These are phyloP conservation scores for Catagonus wagneri DNA, from an alignment of 2,113 vertebrate species.

Conservation along the genomic window DNA sequence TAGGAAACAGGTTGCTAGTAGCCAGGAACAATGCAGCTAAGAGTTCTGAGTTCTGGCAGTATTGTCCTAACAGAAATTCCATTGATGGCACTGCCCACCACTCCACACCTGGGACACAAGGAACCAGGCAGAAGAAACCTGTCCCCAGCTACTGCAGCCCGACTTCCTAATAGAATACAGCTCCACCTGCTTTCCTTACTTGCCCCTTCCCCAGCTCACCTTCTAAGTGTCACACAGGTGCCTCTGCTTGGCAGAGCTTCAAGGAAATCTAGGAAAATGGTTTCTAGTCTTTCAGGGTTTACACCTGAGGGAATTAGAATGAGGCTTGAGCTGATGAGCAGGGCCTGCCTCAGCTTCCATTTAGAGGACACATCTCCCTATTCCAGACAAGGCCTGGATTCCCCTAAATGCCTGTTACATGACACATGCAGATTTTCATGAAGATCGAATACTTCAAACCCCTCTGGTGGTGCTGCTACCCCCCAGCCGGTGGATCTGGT, in stretches of 20 bases:
- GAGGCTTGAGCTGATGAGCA: too few species aligned
- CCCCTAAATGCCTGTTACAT: not conserved
- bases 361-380: not conserved
- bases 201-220: not conserved
- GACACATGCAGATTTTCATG: not conserved
- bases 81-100: not conserved
- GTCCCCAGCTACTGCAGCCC: not conserved
- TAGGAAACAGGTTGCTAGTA: not conserved
- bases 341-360: not conserved
- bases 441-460: not conserved
- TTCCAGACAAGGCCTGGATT: not conserved
- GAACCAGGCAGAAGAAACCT: not conserved
- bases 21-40: not conserved
- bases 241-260: not conserved
- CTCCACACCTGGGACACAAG: not conserved
- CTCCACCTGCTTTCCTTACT: not conserved
- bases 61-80: not conserved
- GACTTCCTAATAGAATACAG: not conserved
- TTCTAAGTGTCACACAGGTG: not conserved
- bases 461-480: not conserved
- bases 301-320: not conserved
- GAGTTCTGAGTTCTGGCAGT: not conserved
- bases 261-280: not conserved
- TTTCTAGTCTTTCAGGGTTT: not conserved
- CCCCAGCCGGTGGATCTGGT: not conserved